These are phyloP conservation scores for Syrphus vitripennis DNA, from an alignment of 2,888 invertebrate genomes.

Conservation along the genomic window DNA sequence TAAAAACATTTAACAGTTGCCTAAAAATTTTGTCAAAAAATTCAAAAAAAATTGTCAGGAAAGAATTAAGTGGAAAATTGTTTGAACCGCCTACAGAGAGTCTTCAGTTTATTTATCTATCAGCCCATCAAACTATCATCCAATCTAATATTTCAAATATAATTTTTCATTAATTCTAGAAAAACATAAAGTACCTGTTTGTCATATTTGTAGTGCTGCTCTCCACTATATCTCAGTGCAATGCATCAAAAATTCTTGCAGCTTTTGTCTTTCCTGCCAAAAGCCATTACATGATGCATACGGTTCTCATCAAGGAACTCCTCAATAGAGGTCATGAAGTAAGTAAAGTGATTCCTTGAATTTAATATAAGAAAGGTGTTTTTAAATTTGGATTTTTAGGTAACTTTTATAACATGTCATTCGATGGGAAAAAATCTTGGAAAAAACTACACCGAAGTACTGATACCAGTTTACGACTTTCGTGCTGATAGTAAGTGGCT, in stretches of 20 bases:
- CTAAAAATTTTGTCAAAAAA: too few species aligned
- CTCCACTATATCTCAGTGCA: not conserved
- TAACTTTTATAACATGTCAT: constrained; percentile 77
- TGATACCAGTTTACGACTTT: constrained; percentile 77
- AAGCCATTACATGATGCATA: constrained; percentile 82
- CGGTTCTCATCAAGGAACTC: constrained; percentile 80
- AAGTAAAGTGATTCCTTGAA: not conserved
- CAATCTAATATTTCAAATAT: too few species aligned
- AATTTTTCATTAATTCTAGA: not conserved
- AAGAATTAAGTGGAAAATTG: too few species aligned
- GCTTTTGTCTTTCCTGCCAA: constrained; percentile 81
- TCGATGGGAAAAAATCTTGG: constrained; percentile 75
- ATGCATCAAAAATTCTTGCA: constrained; percentile 80
- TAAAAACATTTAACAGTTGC: too few species aligned
- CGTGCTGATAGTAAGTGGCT: constrained; percentile 77
- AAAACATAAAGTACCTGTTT: not conserved
- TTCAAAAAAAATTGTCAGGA: too few species aligned
- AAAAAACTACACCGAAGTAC: constrained; percentile 77
- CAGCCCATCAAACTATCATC: too few species aligned
- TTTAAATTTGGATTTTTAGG: too few species aligned
- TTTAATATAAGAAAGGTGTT: not conserved
- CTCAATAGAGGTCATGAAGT: constrained; percentile 81
- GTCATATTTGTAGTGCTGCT: not conserved
- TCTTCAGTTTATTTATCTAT: too few species aligned
- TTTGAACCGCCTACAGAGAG: too few species aligned